These are phyloP conservation scores for Zele albiditarsus DNA, from an alignment of 2,888 invertebrate genomes.

Conservation along the genomic window DNA sequence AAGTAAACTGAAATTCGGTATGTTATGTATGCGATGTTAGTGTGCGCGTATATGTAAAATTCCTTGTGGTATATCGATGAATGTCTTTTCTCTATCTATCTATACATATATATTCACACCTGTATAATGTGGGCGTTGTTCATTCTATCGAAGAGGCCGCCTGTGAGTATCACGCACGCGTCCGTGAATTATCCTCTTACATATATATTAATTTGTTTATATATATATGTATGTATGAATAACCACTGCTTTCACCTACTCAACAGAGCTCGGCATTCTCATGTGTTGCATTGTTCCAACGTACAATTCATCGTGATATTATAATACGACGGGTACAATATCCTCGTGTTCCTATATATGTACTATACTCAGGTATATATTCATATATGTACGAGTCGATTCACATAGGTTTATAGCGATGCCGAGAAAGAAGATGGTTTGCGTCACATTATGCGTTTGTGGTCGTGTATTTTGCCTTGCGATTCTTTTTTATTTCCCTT, in stretches of 20 bases:
- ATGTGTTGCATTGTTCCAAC: background rate
- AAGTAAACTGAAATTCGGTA: conserved; percentile 1
- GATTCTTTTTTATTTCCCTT: conserved; percentile 27
- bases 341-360: background rate
- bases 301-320: conserved; percentile 1
- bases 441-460: conserved; percentile 39
- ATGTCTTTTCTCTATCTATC: background rate
- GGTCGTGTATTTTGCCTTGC: conserved; percentile 8
- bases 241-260: background rate
- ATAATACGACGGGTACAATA: background rate
- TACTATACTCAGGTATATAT: background rate
- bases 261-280: background rate
- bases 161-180: conserved; percentile 23
- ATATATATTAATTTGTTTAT: background rate
- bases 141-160: background rate
- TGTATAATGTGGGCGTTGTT: conserved; percentile 25
- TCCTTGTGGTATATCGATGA: background rate
- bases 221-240: conserved; percentile 1
- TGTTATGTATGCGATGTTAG: background rate
- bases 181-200: conserved; percentile 18
- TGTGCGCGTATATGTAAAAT: background rate
- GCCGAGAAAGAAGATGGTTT: conserved; percentile 34
- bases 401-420: background rate
- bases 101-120: background rate
- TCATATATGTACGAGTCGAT: conserved; percentile 15